phyloP scores from a whole-genome alignment of 2,888 invertebrate genomes.

The Stomorhina lunata region DNA sequence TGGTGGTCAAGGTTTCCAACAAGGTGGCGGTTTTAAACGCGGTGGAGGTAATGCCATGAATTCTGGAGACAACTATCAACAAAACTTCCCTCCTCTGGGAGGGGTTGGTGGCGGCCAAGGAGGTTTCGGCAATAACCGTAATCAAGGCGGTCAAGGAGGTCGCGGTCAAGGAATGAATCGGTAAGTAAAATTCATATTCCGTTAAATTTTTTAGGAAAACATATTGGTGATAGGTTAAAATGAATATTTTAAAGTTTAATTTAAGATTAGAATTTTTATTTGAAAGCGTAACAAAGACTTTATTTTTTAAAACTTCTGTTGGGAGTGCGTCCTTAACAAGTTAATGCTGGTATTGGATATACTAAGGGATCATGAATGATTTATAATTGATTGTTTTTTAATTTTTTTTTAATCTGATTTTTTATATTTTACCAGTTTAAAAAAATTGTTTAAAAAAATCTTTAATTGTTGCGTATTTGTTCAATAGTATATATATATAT shows the following conservation, averaged over 20 bases:
- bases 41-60: slow-evolving; percentile 68
- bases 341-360: not conserved
- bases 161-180: slow-evolving; percentile 71
- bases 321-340: not conserved
- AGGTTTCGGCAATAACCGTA: slow-evolving; percentile 49
- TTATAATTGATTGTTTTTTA: not conserved
- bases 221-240: not conserved
- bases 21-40: slow-evolving; percentile 80
- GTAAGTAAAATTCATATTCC: slow-evolving; percentile 67
- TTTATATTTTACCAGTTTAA: no score
- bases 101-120: slow-evolving; percentile 45
- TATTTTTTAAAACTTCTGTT: not conserved
- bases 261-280: no score
- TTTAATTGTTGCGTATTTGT: no score
- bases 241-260: no score
- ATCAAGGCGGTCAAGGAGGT: slow-evolving; percentile 65
- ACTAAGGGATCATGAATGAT: not conserved
- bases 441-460: no score
- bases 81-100: slow-evolving; percentile 76
- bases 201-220: not conserved
- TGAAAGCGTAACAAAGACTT: not conserved
- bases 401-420: no score
- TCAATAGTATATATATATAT: no score
- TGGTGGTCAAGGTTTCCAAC: slow-evolving; percentile 68
- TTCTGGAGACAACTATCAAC: slow-evolving; percentile 71